Evolutionary conservation across 2,113 vertebrate species (phyloP).

Genomic region (Setophaga petechia): DNA sequence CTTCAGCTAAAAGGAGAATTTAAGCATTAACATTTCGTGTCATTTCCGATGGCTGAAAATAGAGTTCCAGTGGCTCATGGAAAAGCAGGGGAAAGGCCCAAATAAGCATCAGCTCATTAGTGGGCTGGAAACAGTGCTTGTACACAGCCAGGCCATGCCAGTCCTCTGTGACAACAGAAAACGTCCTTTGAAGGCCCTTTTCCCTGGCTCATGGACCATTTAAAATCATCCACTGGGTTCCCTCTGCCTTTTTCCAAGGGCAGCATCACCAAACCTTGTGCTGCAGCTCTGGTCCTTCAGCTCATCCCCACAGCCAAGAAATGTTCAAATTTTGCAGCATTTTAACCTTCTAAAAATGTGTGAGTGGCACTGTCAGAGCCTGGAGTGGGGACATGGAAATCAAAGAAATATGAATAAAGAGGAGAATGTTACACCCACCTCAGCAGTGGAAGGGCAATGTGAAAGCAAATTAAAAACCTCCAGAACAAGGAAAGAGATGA

Average conservation of each 20-base stretch:
- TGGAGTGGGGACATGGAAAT: background rate
- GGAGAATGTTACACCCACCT: background rate
- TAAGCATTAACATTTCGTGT: background rate
- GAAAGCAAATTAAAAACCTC: background rate
- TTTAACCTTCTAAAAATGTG: background rate
- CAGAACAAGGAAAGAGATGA: background rate
- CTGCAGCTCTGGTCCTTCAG: background rate
- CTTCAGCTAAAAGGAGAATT: conserved; percentile 34
- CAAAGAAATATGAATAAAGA: background rate
- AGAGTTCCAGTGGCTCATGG: background rate
- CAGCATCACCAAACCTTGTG: background rate
- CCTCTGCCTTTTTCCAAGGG: background rate
- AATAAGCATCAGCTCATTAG: background rate
- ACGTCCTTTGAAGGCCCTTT: background rate
- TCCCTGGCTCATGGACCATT: background rate
- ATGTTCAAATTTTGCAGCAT: background rate
- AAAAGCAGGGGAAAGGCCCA: background rate
- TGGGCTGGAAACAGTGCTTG: background rate
- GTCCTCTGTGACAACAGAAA: background rate
- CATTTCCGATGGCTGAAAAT: conserved; percentile 41
- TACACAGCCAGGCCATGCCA: background rate
- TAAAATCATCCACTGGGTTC: background rate
- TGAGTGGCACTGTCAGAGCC: background rate
- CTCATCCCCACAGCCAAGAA: background rate
- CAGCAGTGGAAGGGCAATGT: accelerated